These are phyloP conservation scores for Episyrphus balteatus DNA, from an alignment of 1,140 invertebrate genomes.

Conservation along the genomic window DNA sequence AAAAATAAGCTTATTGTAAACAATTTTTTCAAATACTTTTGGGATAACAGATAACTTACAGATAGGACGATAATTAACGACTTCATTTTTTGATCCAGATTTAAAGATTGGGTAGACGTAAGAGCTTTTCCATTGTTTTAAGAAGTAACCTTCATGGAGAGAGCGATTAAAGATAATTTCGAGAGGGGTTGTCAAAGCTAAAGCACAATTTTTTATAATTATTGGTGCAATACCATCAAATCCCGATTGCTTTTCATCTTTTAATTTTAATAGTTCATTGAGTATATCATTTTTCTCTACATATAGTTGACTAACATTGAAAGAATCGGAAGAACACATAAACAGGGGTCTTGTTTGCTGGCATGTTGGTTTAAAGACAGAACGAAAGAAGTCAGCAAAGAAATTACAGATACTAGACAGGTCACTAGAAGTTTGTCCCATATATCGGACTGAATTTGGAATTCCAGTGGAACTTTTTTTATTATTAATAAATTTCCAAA, in stretches of 20 bases:
- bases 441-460: too few relatives aligned
- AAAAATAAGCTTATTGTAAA: constrained; percentile 4
- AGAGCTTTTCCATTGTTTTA: not conserved
- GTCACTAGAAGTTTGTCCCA: too few relatives aligned
- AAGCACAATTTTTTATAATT: not conserved
- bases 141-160: not conserved
- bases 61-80: constrained; percentile 19
- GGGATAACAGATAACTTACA: constrained; percentile 16
- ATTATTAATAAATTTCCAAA: too few relatives aligned
- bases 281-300: not conserved
- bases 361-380: too few relatives aligned
- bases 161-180: not conserved
- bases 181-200: not conserved
- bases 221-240: not conserved
- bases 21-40: constrained; percentile 19
- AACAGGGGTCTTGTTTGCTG: too few relatives aligned
- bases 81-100: constrained; percentile 7
- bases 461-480: too few relatives aligned
- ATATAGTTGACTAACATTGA: too few relatives aligned
- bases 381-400: too few relatives aligned
- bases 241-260: not conserved
- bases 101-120: constrained; percentile 4
- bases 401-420: too few relatives aligned
- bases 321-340: too few relatives aligned
- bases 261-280: not conserved